These are phyloP conservation scores for Nebria ingens DNA, from an alignment of 1,140 invertebrate species.

Conservation along the genomic window DNA sequence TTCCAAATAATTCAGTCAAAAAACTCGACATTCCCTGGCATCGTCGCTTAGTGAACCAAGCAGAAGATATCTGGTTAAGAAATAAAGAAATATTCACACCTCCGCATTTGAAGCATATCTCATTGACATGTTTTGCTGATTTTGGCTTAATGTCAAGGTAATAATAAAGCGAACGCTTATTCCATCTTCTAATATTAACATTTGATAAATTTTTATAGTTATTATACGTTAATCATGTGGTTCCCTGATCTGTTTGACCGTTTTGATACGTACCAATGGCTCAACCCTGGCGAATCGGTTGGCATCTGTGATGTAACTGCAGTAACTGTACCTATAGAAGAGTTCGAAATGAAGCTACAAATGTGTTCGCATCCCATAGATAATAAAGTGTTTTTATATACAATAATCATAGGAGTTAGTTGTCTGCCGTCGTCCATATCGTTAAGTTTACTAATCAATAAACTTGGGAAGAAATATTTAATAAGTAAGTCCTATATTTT, in stretches of 20 bases:
- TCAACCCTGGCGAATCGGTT: constrained; percentile 38
- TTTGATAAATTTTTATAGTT: constrained; percentile 36
- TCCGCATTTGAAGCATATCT: constrained; percentile 39
- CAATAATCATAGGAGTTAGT: constrained; percentile 41
- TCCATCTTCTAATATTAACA: constrained; percentile 11
- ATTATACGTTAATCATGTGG: constrained; percentile 58
- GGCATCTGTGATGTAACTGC: constrained; percentile 47
- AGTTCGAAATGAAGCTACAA: constrained; percentile 13
- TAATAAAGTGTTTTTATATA: constrained; percentile 40
- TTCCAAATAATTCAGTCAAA: background rate
- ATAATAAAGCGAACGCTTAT: constrained; percentile 13
- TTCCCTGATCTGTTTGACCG: constrained; percentile 55
- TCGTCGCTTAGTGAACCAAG: constrained; percentile 17
- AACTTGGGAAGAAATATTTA: constrained; percentile 44
- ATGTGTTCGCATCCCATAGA: constrained; percentile 31
- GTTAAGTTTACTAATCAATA: constrained; percentile 42
- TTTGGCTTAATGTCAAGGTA: constrained; percentile 48
- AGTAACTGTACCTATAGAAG: constrained; percentile 11
- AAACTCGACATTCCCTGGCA: background rate
- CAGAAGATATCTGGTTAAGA: constrained; percentile 15
- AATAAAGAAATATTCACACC: constrained; percentile 30
- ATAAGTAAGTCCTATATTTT: constrained; percentile 30
- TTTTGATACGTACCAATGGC: constrained; percentile 42
- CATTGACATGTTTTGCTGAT: constrained; percentile 42
- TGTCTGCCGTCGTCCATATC: constrained; percentile 43